Conservation (phyloP, 2,797 vertebrate species). For the Ambastaia sidthimunki region DNA sequence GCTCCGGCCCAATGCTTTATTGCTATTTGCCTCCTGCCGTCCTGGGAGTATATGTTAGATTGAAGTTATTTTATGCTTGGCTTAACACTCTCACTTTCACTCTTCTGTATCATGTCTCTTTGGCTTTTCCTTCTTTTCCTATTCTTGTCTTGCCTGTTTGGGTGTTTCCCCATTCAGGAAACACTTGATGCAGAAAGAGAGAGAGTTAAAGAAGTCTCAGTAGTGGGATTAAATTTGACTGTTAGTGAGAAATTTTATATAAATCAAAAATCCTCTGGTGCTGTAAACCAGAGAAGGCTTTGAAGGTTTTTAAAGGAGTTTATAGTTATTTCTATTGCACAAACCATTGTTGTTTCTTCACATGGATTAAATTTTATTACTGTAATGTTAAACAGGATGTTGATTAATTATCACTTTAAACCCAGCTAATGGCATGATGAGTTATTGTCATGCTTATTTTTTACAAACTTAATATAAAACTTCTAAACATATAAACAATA, state of each 20-base stretch:
- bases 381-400: not conserved
- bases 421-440: not conserved
- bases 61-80: conserved; percentile 83
- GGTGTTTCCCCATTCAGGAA: conserved; percentile 68
- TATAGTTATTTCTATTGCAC: not conserved
- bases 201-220: conserved; percentile 33
- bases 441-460: not conserved
- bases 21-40: conserved; percentile 78
- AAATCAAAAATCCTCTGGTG: conserved; percentile 23
- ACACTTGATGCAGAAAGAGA: conserved; percentile 75
- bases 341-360: not conserved
- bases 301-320: conserved; percentile 14
- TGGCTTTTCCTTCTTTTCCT: conserved; percentile 62
- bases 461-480: not conserved
- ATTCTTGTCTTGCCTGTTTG: conserved; percentile 59
- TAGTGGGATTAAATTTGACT: conserved; percentile 17
- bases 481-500: too few relatives aligned
- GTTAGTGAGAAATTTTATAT: conserved; percentile 22
- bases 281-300: conserved; percentile 15
- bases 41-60: conserved; percentile 78
- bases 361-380: not conserved
- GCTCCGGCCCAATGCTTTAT: conserved; percentile 67
- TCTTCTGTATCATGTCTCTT: conserved; percentile 81
- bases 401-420: not conserved
- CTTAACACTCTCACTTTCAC: conserved; percentile 76